Evolutionary conservation across 2,888 invertebrate genomes (phyloP), one percentile per base, ranked within the genome.

Genomic region (Prenolepis imparis): DNA sequence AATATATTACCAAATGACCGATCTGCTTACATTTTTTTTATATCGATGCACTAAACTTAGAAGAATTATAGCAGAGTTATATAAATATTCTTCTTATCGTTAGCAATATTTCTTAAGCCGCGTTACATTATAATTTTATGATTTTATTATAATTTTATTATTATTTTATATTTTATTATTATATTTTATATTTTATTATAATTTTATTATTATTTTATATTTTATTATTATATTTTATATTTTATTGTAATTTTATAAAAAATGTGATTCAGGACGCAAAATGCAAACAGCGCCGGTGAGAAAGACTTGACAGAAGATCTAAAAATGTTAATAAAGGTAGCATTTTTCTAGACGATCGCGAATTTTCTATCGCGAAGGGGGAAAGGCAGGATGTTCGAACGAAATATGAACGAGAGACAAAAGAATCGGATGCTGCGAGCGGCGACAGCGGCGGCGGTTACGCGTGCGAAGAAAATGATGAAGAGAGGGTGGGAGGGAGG

Each of bases 371-470:
- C 28, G 12, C 28, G 12, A n/a, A 61, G 5, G 59, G 9, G 1
- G 11, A 52, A 24, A 24, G 59, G n/a, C 5, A 52, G 9, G 72
- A 52, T 36, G 55, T 11, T 48, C 36, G 12, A 68, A 73, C 48
- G 55, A 72, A 59, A 84, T 28, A 21, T 36, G 78, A 59, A 64
- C 21, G 15, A 64, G 41, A 63, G 66, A 75, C 61, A 67, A 74
- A 83, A 77, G 52, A 24, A 52, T 44, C 11, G 24, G 52, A 63
- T 28, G 70, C 24, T 15, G 57, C 82, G 32, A 15, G 77, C 75
- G 82, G 73, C 74, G 63, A 72, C 77, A 66, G 66, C 48, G n/a
- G 66, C 41, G 55, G 68, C 24, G 12, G 36, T 55, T 68, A 61
- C 61, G 57, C 39, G 64, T 21, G 82, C 63, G 78, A 48, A 48